phyloP scores from a whole-genome alignment of 2,797 vertebrate species.

The Lates japonicus region DNA sequence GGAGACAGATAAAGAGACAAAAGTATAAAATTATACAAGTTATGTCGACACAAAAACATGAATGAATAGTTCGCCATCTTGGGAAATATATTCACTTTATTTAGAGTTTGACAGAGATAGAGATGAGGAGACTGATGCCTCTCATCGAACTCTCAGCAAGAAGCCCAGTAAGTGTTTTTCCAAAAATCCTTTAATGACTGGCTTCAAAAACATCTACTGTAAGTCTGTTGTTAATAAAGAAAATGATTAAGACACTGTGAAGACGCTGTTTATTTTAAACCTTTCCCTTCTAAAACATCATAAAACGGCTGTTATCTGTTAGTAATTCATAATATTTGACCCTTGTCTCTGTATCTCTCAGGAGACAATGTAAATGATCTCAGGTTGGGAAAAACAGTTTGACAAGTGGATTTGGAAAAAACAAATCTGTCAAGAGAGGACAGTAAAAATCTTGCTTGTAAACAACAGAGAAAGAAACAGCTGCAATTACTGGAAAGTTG shows the following conservation, averaged over 20 bases:
- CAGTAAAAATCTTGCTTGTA: constrained; percentile 31
- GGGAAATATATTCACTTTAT: not conserved
- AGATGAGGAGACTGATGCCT: not conserved
- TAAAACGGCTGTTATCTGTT: constrained; percentile 29
- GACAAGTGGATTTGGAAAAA: constrained; percentile 41
- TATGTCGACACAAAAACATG: constrained; percentile 11
- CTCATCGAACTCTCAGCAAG: constrained; percentile 24
- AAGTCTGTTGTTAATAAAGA: constrained; percentile 30
- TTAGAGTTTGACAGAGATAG: not conserved
- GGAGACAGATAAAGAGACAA: constrained; percentile 48
- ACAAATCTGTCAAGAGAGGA: constrained; percentile 31
- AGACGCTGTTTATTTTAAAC: constrained; percentile 31
- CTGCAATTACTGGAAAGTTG: constrained; percentile 24
- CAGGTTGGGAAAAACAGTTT: constrained; percentile 18
- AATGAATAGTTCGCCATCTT: not conserved
- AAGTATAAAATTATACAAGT: constrained; percentile 29
- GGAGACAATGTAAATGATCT: constrained; percentile 37
- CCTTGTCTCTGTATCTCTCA: constrained; percentile 26
- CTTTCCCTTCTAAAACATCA: constrained; percentile 1
- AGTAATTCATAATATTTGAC: constrained; percentile 38
- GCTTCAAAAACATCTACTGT: constrained; percentile 13
- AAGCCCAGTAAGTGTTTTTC: not conserved
- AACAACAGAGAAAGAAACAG: constrained; percentile 31
- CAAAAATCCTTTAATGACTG: constrained; percentile 2
- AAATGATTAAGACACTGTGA: constrained; percentile 25